Evolutionary conservation across 2,888 invertebrate genomes (phyloP).

Genomic region (Onthophagus sagittarius): DNA sequence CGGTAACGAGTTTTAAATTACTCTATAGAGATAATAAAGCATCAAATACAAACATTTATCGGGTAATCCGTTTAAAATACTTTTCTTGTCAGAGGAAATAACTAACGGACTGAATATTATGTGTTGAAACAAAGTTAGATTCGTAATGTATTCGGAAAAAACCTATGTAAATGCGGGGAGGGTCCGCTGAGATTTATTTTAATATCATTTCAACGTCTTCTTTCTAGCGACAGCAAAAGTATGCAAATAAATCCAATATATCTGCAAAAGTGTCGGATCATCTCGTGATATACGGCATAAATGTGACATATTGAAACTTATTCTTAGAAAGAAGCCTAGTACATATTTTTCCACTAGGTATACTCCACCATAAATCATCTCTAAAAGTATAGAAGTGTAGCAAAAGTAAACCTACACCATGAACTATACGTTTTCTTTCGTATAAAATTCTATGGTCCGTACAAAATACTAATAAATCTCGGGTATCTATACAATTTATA

Average conservation of each 20-base stretch:
- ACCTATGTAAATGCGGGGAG: neutral
- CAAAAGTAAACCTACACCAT: no score
- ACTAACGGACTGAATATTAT: neutral
- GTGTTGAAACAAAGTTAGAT: neutral
- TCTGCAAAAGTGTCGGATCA: conserved; percentile 4
- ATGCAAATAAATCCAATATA: conserved; percentile 7
- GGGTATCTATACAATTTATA: neutral
- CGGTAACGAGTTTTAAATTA: no score
- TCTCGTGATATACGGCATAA: neutral
- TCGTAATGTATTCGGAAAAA: neutral
- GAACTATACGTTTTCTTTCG: no score
- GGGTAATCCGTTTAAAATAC: no score
- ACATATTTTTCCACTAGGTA: neutral
- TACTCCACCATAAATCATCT: neutral
- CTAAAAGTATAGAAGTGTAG: no score
- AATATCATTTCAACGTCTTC: conserved; percentile 4
- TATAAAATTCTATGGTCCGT: neutral
- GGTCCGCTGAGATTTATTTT: neutral
- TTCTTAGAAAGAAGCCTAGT: neutral
- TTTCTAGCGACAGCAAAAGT: neutral
- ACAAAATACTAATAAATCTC: neutral
- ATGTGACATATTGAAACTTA: neutral
- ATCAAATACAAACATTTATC: no score
- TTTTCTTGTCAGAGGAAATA: no score
- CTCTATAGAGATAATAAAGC: no score